Conservation (phyloP, 2,888 invertebrate genomes). For the Ischnura elegans region DNA sequence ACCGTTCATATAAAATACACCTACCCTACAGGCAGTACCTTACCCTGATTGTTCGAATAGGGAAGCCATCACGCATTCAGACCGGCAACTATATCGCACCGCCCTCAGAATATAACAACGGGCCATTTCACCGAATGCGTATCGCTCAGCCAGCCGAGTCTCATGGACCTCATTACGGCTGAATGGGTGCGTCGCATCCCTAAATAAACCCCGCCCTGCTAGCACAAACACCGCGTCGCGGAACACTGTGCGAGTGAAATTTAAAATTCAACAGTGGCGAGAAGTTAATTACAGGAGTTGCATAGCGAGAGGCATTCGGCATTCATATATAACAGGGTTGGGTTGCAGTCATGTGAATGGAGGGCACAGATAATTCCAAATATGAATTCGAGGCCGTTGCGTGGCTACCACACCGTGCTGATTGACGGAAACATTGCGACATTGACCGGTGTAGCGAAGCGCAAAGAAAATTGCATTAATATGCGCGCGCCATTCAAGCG, state of each 20-base stretch:
- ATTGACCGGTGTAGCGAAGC: not conserved
- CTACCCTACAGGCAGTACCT: too few relatives aligned
- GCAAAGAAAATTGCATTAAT: too few relatives aligned
- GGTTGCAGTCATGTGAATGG: not conserved
- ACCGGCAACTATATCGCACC: not conserved
- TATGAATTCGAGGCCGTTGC: not conserved
- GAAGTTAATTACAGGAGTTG: slow-evolving; percentile 21
- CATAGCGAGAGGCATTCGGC: not conserved
- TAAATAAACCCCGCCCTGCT: not conserved
- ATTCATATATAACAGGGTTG: not conserved
- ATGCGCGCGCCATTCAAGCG: not conserved
- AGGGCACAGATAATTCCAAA: not conserved
- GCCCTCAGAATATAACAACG: slow-evolving; percentile 22
- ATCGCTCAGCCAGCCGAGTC: not conserved
- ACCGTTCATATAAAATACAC: too few relatives aligned
- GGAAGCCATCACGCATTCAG: not conserved
- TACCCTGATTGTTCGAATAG: not conserved
- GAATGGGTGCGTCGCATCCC: not conserved
- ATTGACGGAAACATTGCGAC: not conserved
- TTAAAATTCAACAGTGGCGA: not conserved
- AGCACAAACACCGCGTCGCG: not conserved
- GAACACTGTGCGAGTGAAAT: not conserved
- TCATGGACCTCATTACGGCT: slow-evolving; percentile 10
- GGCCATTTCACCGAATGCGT: not conserved
- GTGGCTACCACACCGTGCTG: not conserved